Conservation (phyloP, 2,888 invertebrate genomes). For the Argyresthia albistria region DNA sequence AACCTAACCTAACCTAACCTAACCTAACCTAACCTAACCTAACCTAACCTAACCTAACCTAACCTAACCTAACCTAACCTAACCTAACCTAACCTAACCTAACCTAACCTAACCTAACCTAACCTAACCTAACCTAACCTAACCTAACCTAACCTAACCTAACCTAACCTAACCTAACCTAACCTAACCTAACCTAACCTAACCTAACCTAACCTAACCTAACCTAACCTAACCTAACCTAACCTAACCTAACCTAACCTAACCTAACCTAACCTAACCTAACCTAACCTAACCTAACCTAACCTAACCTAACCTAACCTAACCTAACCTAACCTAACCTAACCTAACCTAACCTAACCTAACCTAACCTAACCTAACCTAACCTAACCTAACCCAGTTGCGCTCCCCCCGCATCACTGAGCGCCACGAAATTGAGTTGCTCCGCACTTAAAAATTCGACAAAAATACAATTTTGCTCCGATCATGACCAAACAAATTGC, state of each 20-base stretch:
- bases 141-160: conserved; percentile 15
- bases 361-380: conserved; percentile 12
- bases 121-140: conserved; percentile 13
- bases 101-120: conserved; percentile 11
- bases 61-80: conserved; percentile 13
- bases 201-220: conserved; percentile 15
- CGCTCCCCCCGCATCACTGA: not conserved
- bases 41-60: conserved; percentile 13
- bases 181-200: conserved; percentile 12
- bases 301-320: conserved; percentile 9
- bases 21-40: conserved; percentile 13
- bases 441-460: too few relatives aligned
- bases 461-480: too few relatives aligned
- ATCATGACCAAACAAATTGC: too few relatives aligned
- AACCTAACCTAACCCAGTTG: conserved; percentile 16
- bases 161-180: conserved; percentile 17
- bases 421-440: too few relatives aligned
- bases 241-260: conserved; percentile 15
- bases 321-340: conserved; percentile 9
- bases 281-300: conserved; percentile 19
- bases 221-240: conserved; percentile 12
- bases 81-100: conserved; percentile 10
- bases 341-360: conserved; percentile 9
- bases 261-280: conserved; percentile 18
- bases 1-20: conserved; percentile 10